Conservation (phyloP, 2,797 vertebrate species). For the Tiaroga cobitis region DNA sequence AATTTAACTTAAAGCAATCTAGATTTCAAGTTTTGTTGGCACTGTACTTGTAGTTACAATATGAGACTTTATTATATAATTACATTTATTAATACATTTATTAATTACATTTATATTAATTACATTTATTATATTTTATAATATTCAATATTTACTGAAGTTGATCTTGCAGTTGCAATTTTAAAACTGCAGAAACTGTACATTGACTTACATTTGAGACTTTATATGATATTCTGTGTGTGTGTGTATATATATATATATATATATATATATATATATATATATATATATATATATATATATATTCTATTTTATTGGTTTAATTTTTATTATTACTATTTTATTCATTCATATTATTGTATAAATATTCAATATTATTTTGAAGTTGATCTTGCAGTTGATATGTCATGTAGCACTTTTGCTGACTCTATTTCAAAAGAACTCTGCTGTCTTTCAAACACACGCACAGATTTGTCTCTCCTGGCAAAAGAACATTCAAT, state of each 20-base stretch:
- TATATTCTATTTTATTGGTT: too few relatives aligned
- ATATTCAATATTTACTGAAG: not conserved
- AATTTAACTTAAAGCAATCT: not conserved
- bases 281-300: too few relatives aligned
- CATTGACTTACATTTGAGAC: not conserved
- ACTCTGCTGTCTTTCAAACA: constrained; percentile 5
- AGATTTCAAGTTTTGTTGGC: not conserved
- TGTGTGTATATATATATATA: too few relatives aligned
- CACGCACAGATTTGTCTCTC: constrained; percentile 54
- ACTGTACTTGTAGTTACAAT: not conserved
- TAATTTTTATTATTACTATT: not conserved
- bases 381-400: not conserved
- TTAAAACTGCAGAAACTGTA: not conserved
- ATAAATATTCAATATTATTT: not conserved
- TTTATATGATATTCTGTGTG: too few relatives aligned
- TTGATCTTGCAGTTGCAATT: not conserved
- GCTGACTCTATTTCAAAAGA: not conserved
- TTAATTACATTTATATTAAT: too few relatives aligned
- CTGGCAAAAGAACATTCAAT: constrained; percentile 79
- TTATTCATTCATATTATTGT: not conserved
- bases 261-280: too few relatives aligned
- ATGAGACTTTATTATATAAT: too few relatives aligned
- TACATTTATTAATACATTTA: too few relatives aligned
- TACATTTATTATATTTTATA: not conserved
- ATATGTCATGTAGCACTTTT: not conserved